Evolutionary conservation across 1,140 invertebrate genomes (phyloP).

Genomic region (Acromyrmex heyeri): DNA sequence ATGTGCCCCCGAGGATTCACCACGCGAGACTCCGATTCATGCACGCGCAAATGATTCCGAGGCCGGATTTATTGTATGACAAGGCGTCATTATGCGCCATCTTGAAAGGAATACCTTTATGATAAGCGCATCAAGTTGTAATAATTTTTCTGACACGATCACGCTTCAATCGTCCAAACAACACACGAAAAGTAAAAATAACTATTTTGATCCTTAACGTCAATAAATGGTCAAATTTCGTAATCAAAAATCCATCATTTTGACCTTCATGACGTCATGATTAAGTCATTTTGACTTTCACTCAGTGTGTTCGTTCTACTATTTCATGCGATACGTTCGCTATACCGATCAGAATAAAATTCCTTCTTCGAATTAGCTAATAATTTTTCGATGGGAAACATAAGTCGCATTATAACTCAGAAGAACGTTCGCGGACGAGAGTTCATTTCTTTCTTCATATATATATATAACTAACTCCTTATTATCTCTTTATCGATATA

Average conservation of each 20-base stretch:
- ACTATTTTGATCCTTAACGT: too few relatives aligned
- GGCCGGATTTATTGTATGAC: background rate
- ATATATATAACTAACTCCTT: background rate
- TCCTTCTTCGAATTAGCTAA: background rate
- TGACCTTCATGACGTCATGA: too few relatives aligned
- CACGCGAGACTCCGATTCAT: background rate
- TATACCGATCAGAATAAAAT: background rate
- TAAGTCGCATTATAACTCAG: background rate
- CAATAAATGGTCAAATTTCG: too few relatives aligned
- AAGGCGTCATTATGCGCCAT: background rate
- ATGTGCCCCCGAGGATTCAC: conserved; percentile 27
- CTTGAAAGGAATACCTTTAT: conserved; percentile 6
- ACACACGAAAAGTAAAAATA: too few relatives aligned
- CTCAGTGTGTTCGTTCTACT: too few relatives aligned
- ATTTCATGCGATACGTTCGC: background rate
- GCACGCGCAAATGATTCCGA: background rate
- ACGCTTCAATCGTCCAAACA: too few relatives aligned
- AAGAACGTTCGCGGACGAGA: background rate
- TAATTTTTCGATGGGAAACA: background rate
- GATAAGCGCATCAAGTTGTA: background rate
- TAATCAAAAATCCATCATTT: too few relatives aligned
- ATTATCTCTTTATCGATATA: conserved; percentile 50
- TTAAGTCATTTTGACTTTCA: too few relatives aligned
- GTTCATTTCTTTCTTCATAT: background rate
- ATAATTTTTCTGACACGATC: background rate